These are phyloP conservation scores for Eupristina koningsbergeri DNA, from an alignment of 1,140 invertebrate species.

Conservation along the genomic window DNA sequence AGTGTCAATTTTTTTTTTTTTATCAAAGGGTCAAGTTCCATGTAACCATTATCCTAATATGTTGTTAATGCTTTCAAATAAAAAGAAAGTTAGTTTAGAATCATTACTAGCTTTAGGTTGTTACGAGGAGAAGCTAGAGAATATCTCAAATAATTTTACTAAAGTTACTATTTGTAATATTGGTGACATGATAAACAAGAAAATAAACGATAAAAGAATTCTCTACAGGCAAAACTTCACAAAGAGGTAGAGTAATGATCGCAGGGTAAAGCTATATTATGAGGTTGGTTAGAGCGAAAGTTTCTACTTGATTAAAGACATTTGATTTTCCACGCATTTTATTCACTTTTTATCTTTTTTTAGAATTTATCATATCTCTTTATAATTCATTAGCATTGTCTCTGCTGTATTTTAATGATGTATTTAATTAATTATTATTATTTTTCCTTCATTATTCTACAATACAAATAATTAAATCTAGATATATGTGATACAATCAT, in stretches of 20 bases:
- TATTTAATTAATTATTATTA: too few relatives aligned
- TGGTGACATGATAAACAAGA: not conserved
- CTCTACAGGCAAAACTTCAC: not conserved
- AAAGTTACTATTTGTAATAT: not conserved
- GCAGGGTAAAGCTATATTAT: not conserved
- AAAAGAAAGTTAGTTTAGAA: not conserved
- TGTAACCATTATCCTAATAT: conserved; percentile 30
- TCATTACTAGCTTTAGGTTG: not conserved
- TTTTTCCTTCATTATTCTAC: too few relatives aligned
- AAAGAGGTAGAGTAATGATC: not conserved
- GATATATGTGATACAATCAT: too few relatives aligned
- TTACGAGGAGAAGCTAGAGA: not conserved
- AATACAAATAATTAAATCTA: too few relatives aligned
- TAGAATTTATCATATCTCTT: not conserved
- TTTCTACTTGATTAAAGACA: conserved; percentile 20
- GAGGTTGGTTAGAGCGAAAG: not conserved
- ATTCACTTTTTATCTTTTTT: not conserved
- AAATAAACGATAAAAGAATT: not conserved
- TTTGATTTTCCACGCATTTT: not conserved
- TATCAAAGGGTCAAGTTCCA: not conserved
- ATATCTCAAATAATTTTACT: not conserved
- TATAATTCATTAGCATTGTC: not conserved
- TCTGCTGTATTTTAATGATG: too few relatives aligned
- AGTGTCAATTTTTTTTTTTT: not conserved
- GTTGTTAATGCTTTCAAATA: conserved; percentile 5